Conservation (phyloP, 2,113 vertebrate species). For the Malurus melanocephalus region DNA sequence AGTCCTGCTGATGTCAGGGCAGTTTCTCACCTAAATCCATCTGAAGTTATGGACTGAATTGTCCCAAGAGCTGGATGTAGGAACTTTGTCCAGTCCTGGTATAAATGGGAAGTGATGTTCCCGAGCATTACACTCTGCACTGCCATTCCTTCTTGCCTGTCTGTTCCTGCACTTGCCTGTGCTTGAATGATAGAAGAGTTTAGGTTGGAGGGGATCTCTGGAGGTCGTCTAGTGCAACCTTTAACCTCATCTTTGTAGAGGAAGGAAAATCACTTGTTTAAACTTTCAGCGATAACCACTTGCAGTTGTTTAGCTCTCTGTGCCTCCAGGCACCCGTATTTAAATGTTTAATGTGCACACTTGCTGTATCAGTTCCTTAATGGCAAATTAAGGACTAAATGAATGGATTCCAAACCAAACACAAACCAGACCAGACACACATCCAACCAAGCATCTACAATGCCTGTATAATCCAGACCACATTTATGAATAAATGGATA, state of each 20-base stretch:
- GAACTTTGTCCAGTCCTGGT: neutral
- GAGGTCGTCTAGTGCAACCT: neutral
- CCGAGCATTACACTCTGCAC: accelerated
- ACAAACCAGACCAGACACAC: slow-evolving; percentile 33
- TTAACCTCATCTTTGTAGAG: slow-evolving; percentile 14
- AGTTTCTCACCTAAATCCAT: neutral
- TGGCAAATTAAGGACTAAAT: slow-evolving; percentile 52
- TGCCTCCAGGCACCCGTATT: slow-evolving; percentile 26
- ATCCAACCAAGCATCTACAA: neutral
- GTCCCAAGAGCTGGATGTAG: neutral
- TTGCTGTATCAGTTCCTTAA: slow-evolving; percentile 57
- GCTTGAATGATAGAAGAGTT: neutral
- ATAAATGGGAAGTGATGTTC: neutral
- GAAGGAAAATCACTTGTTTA: slow-evolving; percentile 47
- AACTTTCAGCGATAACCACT: slow-evolving; percentile 18
- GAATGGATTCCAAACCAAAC: slow-evolving; percentile 56
- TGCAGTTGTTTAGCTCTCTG: slow-evolving; percentile 22
- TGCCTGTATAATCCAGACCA: slow-evolving; percentile 44
- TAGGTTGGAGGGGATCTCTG: neutral
- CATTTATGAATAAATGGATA: slow-evolving; percentile 29
- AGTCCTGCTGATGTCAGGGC: neutral
- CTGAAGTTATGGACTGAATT: neutral
- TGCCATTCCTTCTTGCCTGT: neutral
- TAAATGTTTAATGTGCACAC: slow-evolving; percentile 43
- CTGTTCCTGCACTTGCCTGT: neutral